These are phyloP conservation scores for Heliconius hortense DNA, from an alignment of 2,888 invertebrate genomes.

Conservation along the genomic window DNA sequence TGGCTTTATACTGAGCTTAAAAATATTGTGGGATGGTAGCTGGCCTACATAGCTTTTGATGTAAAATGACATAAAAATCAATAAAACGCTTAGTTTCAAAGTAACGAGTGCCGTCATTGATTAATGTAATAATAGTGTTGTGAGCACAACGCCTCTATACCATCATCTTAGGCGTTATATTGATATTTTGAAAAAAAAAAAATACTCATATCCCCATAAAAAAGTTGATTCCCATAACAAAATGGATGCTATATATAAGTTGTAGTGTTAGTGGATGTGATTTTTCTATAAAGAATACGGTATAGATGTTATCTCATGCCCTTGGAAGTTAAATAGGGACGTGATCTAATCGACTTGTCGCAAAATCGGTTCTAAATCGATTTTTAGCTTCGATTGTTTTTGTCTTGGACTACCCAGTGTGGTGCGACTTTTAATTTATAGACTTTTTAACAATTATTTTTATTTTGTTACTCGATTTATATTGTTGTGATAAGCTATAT, in stretches of 20 bases:
- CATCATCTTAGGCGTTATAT: slow-evolving; percentile 8
- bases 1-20: neutral
- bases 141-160: slow-evolving; percentile 25
- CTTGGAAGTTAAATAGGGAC: slow-evolving; percentile 11
- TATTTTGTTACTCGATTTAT: slow-evolving; percentile 2
- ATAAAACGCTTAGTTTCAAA: slow-evolving; percentile 26
- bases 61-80: slow-evolving; percentile 20
- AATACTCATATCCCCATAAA: neutral
- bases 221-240: neutral
- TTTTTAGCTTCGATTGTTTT: slow-evolving; percentile 28
- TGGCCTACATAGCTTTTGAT: slow-evolving; percentile 28
- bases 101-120: slow-evolving; percentile 33
- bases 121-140: slow-evolving; percentile 27
- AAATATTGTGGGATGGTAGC: slow-evolving; percentile 23
- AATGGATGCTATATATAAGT: slow-evolving; percentile 8
- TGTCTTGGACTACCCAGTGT: slow-evolving; percentile 32
- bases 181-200: neutral
- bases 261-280: slow-evolving; percentile 17
- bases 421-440: slow-evolving; percentile 33
- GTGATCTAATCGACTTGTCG: slow-evolving; percentile 25
- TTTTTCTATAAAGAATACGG: slow-evolving; percentile 13
- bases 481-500: slow-evolving; percentile 3
- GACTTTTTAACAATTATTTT: slow-evolving; percentile 22
- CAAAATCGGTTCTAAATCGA: slow-evolving; percentile 33
- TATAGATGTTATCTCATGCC: slow-evolving; percentile 6